Conservation (phyloP, 92 coral and sea anemone genomes). For the Paragorgia papillata region DNA sequence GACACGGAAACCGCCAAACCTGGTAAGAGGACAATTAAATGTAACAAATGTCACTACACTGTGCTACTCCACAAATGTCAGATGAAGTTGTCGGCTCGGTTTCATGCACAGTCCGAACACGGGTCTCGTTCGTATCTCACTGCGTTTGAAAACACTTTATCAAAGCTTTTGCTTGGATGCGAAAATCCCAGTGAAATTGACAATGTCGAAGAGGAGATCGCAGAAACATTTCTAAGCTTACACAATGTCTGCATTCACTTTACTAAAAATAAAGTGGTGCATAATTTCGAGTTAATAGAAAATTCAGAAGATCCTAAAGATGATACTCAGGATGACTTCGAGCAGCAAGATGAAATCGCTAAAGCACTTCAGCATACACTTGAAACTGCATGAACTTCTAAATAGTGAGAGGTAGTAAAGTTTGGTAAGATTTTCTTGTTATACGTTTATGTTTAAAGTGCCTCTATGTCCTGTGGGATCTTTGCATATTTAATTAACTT, state of each 20-base stretch:
- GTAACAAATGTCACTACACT: not conserved
- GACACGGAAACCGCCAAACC: not conserved
- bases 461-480: no score
- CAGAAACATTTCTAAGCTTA: constrained; percentile 1
- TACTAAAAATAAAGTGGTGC: not conserved
- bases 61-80: not conserved
- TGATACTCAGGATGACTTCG: no score
- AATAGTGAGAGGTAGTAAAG: no score
- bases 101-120: constrained; percentile 2
- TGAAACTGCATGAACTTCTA: no score
- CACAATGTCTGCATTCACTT: not conserved
- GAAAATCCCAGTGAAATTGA: not conserved
- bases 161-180: not conserved
- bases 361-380: no score
- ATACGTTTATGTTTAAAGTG: no score
- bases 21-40: constrained; percentile 6
- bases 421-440: no score
- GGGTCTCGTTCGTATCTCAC: not conserved
- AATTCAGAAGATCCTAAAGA: no score
- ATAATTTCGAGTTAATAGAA: constrained; percentile 1
- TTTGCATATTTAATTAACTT: no score
- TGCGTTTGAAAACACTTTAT: not conserved
- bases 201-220: constrained; percentile 12
- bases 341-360: no score
- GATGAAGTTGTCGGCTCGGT: not conserved